Conservation (phyloP, 1,140 invertebrate genomes). For the Coboldia fuscipes region DNA sequence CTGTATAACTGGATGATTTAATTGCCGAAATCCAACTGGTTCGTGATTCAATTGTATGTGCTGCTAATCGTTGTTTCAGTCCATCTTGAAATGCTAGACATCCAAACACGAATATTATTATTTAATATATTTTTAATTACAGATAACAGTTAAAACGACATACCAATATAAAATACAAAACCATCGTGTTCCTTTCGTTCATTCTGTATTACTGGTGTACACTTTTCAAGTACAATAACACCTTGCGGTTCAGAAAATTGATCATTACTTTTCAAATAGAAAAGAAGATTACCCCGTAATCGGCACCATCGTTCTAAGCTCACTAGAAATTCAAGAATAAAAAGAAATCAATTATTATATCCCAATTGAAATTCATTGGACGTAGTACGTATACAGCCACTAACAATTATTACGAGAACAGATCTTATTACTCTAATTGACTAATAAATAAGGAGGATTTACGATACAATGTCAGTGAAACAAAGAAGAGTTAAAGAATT, state of each 20-base stretch:
- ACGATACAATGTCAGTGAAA: background rate
- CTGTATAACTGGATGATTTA: conserved; percentile 64
- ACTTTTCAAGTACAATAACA: conserved; percentile 72
- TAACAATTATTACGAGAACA: no score
- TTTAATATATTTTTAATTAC: conserved; percentile 3
- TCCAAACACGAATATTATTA: conserved; percentile 6
- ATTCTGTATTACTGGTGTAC: conserved; percentile 28
- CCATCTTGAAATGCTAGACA: conserved; percentile 62
- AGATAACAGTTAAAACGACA: conserved; percentile 6
- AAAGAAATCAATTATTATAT: background rate
- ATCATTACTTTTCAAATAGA: conserved; percentile 83
- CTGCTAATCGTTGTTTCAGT: conserved; percentile 53
- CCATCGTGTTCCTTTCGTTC: conserved; percentile 31
- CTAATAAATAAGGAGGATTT: background rate
- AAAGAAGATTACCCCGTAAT: conserved; percentile 76
- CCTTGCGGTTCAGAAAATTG: conserved; percentile 72
- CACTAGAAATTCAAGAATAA: conserved; percentile 30
- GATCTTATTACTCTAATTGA: background rate
- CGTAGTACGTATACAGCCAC: background rate
- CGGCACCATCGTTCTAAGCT: conserved; percentile 74
- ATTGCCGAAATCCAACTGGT: conserved; percentile 73
- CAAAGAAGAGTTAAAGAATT: no score
- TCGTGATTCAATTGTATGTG: conserved; percentile 57
- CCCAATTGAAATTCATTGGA: background rate
- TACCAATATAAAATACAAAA: conserved; percentile 44